Evolutionary conservation across 64 coral and sea anemone species (phyloP), one percentile per base, ranked within the genome.

Genomic region (Astreopora myriophthalma): DNA sequence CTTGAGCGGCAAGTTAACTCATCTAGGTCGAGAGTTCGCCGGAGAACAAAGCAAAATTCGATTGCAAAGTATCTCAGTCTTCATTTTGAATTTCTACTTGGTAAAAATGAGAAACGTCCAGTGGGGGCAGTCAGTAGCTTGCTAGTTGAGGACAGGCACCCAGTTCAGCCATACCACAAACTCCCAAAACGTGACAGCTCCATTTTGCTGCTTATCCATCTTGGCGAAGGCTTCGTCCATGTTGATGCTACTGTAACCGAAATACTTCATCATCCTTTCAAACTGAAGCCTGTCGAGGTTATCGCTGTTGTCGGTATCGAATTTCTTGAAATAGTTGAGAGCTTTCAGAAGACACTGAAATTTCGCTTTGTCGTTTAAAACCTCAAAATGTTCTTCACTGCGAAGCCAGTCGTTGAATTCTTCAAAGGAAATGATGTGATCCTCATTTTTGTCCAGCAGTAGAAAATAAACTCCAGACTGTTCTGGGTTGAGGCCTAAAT

Each of bases 351-450:
- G 70, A 34, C 22, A 25, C 0, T 62, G 12, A 75, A 75, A 88
- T 31, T 39, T 88, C 20, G 16, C 46, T 60, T 75, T 26, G 86
- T 88, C 70, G 44, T 88, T 60, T 6, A 88, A 60, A 72, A 74
- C 39, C 28, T 88, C 52, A 31, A 88, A 88, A 6, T 62, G 33
- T 19, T 88, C 86, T 19, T 44, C 86, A 34, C 86, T 88, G 31
- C 52, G 86, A 74, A 88, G 55, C 86, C 86, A 88, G 70, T 72
- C 55, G 4, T 58, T 33, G 52, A 88, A 88, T 72, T 88, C 86
- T 58, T 88, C 86, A 88, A 88, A 88, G 40, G 70, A 88, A 36
- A 88, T 62, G 20, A 28, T 25, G 7, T 73, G 67, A 22, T 88
- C 86, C 12, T 70, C 86, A 11, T 88, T 75, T 68, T 88, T 88